phyloP scores from a whole-genome alignment of 2,113 vertebrate species.

The Bambusicola thoracicus region DNA sequence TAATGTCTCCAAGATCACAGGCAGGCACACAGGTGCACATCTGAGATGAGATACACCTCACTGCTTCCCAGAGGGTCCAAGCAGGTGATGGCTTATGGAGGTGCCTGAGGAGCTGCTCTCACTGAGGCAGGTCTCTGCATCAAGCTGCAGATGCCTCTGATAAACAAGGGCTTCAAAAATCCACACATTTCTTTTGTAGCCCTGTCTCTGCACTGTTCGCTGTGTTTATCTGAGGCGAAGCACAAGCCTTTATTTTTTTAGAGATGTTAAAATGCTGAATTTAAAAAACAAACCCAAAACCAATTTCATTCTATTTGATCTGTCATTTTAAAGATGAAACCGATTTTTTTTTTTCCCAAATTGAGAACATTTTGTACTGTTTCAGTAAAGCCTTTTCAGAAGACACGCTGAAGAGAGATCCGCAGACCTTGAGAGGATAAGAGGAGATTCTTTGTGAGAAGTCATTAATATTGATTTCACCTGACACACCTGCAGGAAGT shows the following conservation, averaged over 20 bases:
- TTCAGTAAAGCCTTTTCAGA: slow-evolving; percentile 3
- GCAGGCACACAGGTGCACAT: not conserved
- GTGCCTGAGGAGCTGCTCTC: not conserved
- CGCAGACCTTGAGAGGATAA: not conserved
- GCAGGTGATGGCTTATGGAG: not conserved
- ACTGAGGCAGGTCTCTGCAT: not conserved
- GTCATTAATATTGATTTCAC: slow-evolving; percentile 31
- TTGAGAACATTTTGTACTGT: slow-evolving; percentile 10
- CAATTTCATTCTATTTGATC: not conserved
- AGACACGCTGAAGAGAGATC: not conserved
- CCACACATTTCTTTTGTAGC: not conserved
- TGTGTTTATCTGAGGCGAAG: not conserved
- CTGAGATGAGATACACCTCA: not conserved
- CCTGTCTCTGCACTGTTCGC: not conserved
- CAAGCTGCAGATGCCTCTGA: not conserved
- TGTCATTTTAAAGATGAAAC: slow-evolving; percentile 32
- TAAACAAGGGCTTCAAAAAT: not conserved
- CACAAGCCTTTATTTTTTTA: not conserved
- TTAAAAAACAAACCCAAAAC: not conserved
- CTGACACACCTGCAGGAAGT: not conserved
- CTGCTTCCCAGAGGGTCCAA: not conserved
- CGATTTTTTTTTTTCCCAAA: not conserved
- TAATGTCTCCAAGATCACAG: not conserved
- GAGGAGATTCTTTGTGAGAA: not conserved
- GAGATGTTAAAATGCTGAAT: not conserved